Conservation (phyloP, 1,140 invertebrate genomes). For the Drosophila grimshawi region DNA sequence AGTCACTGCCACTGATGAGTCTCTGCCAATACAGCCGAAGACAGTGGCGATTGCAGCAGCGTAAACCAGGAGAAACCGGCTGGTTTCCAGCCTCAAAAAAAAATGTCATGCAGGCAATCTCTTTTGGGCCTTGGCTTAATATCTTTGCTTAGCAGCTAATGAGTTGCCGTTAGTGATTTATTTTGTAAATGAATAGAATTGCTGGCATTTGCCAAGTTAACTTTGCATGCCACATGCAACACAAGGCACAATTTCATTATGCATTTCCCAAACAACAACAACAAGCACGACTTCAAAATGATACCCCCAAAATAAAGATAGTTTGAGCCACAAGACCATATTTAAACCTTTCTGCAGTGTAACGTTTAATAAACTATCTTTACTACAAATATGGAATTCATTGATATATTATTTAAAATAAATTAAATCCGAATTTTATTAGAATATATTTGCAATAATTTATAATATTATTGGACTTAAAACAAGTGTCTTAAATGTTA, state of each 20-base stretch:
- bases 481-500: too few relatives aligned
- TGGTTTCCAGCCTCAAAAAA: conserved; percentile 8
- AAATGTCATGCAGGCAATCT: conserved; percentile 77
- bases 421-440: too few relatives aligned
- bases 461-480: too few relatives aligned
- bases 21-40: neutral
- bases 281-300: conserved; percentile 9
- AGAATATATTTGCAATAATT: neutral
- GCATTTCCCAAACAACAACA: conserved; percentile 4
- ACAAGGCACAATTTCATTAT: conserved; percentile 36
- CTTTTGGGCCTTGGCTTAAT: conserved; percentile 56
- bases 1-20: conserved; percentile 23
- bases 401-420: too few relatives aligned
- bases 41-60: neutral
- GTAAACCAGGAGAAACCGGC: conserved; percentile 38
- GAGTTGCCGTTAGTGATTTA: conserved; percentile 83
- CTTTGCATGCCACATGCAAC: conserved; percentile 77
- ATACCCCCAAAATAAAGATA: neutral
- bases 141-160: conserved; percentile 82
- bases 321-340: neutral
- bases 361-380: neutral
- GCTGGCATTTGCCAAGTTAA: conserved; percentile 62
- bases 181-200: conserved; percentile 83
- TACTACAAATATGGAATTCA: too few relatives aligned
- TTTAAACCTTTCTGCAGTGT: neutral